Evolutionary conservation across 2,113 vertebrate genomes (phyloP).

Genomic region (Antigone vipio): DNA sequence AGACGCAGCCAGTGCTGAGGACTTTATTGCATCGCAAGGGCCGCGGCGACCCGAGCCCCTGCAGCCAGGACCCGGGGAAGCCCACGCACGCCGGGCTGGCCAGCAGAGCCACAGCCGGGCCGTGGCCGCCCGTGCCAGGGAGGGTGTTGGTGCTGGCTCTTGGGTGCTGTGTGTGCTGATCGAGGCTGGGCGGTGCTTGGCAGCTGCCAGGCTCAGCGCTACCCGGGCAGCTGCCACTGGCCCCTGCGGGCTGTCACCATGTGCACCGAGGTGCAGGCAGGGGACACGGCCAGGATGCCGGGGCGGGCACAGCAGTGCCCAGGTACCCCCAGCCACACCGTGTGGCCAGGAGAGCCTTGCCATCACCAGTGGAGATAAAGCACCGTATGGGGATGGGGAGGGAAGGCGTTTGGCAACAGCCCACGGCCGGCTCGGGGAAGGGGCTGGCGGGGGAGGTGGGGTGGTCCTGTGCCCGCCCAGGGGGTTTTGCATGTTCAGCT

Average conservation of each 20-base stretch:
- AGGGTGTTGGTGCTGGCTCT: not conserved
- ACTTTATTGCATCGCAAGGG: slow-evolving; percentile 51
- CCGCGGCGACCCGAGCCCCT: not conserved
- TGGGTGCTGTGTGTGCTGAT: not conserved
- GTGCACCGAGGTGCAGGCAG: not conserved
- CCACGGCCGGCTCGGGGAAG: not conserved
- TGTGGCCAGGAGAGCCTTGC: slow-evolving; percentile 27
- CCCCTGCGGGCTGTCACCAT: not conserved
- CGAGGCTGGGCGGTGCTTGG: not conserved
- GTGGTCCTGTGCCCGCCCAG: not conserved
- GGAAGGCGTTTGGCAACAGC: slow-evolving; percentile 51
- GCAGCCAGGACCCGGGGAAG: not conserved
- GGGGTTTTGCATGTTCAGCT: not conserved
- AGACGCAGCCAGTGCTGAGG: not conserved
- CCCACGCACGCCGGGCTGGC: not conserved
- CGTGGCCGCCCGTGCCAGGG: not conserved
- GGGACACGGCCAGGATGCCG: not conserved
- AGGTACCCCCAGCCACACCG: not conserved
- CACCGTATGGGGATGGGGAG: slow-evolving; percentile 56
- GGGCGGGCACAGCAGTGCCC: not conserved
- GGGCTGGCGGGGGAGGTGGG: not conserved
- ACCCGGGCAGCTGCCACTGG: not conserved
- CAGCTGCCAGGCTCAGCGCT: not conserved
- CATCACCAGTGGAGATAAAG: slow-evolving; percentile 58
- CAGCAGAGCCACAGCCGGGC: not conserved